phyloP scores from a whole-genome alignment of 2,888 invertebrate species.

The Morinoia aosen region DNA sequence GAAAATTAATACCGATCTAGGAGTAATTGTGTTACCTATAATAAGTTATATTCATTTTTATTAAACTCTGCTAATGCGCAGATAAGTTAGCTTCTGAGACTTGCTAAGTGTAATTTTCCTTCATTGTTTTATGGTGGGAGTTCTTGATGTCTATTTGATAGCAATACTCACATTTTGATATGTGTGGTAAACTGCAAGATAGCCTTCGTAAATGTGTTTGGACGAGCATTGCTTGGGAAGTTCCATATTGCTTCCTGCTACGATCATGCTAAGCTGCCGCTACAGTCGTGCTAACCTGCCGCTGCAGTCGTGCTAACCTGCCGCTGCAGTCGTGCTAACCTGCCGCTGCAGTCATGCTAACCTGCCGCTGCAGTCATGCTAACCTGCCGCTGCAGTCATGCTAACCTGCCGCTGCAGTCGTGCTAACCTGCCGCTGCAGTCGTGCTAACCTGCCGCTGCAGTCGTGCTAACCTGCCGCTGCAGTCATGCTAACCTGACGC shows the following conservation, averaged over 20 bases:
- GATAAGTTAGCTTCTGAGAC: not conserved
- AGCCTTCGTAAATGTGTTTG: not conserved
- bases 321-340: not conserved
- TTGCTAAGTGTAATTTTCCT: not conserved
- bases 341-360: not conserved
- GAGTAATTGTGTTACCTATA: not conserved
- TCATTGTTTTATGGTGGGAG: not conserved
- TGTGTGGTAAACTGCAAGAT: not conserved
- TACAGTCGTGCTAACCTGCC: not conserved
- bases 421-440: not conserved
- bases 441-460: not conserved
- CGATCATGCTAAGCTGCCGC: not conserved
- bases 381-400: not conserved
- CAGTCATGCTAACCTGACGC: not conserved
- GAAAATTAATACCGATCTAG: not conserved
- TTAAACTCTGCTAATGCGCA: not conserved
- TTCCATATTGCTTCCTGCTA: not conserved
- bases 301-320: not conserved
- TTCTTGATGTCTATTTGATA: not conserved
- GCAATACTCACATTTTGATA: not conserved
- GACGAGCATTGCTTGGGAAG: not conserved
- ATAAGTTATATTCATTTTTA: not conserved
- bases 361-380: not conserved
- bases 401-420: not conserved
- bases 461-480: not conserved